Evolutionary conservation across 1,140 invertebrate species (phyloP).

Genomic region (Hetaerina americana): DNA sequence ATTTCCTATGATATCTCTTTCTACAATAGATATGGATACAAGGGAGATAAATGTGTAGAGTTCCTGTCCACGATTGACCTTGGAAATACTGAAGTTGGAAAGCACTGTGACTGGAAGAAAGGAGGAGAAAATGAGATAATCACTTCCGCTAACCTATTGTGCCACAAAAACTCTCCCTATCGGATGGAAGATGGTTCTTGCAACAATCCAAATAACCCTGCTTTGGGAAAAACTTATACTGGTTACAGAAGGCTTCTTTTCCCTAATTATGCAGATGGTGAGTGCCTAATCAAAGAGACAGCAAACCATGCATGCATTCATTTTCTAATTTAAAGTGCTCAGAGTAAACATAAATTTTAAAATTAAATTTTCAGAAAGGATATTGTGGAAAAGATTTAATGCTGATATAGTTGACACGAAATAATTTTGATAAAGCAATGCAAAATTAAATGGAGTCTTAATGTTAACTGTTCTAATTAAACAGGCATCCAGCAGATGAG

Average conservation of each 20-base stretch:
- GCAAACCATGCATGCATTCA: too few species aligned
- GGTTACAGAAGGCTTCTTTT: constrained; percentile 42
- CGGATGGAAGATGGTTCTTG: constrained; percentile 57
- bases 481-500: constrained; percentile 35
- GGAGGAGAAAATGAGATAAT: too few species aligned
- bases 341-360: too few species aligned
- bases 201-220: constrained; percentile 46
- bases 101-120: neutral
- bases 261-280: constrained; percentile 51
- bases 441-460: too few species aligned
- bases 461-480: neutral
- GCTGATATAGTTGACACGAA: neutral
- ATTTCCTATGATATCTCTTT: too few species aligned
- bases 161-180: constrained; percentile 24
- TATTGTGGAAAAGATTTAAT: too few species aligned
- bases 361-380: too few species aligned
- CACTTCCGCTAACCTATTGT: neutral
- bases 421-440: too few species aligned
- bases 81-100: neutral
- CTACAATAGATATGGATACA: neutral
- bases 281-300: constrained; percentile 13
- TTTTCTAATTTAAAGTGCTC: too few species aligned
- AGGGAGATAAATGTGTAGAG: neutral
- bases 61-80: neutral
- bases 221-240: constrained; percentile 32